phyloP scores from a whole-genome alignment of 2,113 vertebrate genomes.

The Cyprinodon brontotheroides region DNA sequence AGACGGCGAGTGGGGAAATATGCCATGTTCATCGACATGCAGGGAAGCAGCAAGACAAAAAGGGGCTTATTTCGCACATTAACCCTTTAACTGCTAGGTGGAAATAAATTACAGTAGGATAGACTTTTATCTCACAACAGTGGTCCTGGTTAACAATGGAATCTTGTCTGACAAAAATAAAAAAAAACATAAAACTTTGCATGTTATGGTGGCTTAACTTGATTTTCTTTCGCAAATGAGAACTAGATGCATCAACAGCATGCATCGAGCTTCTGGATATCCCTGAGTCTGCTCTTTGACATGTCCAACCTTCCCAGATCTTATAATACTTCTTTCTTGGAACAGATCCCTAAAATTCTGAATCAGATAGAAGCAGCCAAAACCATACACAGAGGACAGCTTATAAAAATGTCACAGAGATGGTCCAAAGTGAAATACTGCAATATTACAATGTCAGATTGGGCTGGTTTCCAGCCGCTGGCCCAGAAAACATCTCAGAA shows the following conservation, averaged over 20 bases:
- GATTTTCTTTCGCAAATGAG: too few species aligned
- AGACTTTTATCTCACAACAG: too few species aligned
- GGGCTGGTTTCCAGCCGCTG: background rate
- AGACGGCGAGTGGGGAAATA: conserved; percentile 20
- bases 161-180: background rate
- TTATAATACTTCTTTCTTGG: background rate
- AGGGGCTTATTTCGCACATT: background rate
- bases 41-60: background rate
- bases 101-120: background rate
- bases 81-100: background rate
- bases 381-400: background rate
- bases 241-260: background rate
- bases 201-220: too few species aligned
- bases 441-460: background rate
- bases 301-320: background rate
- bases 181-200: background rate
- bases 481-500: background rate
- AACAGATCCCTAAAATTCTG: background rate
- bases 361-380: background rate
- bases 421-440: background rate
- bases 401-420: background rate
- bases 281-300: background rate
- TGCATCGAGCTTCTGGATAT: background rate
- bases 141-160: too few species aligned
- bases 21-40: background rate